A percentile compares a stretch with the other conserved stretches of the same genome.
Evolutionary conservation across 2,888 invertebrate species (phyloP).

Genomic region (Pristionchus maxplancki): DNA sequence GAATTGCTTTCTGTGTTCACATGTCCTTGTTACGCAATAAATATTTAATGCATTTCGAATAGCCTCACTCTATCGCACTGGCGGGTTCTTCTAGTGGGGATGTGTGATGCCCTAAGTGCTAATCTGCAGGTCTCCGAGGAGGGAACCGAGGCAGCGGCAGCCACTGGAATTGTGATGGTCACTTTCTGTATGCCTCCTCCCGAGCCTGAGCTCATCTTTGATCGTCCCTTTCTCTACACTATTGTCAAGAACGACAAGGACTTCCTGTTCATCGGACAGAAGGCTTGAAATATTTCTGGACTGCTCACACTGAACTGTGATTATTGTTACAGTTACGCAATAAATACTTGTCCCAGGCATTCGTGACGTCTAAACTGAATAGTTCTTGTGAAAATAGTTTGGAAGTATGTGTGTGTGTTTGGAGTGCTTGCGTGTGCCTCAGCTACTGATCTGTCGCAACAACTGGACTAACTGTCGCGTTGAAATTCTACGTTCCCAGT

Average conservation of each 20-base stretch:
- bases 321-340: background rate
- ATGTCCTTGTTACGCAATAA: background rate
- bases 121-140: conserved; percentile 54
- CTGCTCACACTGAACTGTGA: background rate
- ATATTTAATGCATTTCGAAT: background rate
- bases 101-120: background rate
- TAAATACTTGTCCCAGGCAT: conserved; percentile 1
- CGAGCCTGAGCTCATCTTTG: conserved; percentile 55
- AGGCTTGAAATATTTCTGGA: background rate
- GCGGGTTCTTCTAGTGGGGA: too few species aligned
- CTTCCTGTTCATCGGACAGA: conserved; percentile 30
- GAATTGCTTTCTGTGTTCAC: background rate
- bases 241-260: conserved; percentile 48
- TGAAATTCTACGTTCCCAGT: too few species aligned
- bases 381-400: background rate
- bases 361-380: too few species aligned
- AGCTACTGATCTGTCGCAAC: too few species aligned
- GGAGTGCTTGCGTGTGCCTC: background rate
- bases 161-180: conserved; percentile 54
- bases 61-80: too few species aligned
- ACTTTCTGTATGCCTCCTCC: too few species aligned
- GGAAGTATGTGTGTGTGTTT: background rate
- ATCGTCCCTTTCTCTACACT: conserved; percentile 60
- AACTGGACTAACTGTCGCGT: too few species aligned
- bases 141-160: conserved; percentile 65